A percentile compares a stretch with the other conserved stretches of the same genome.
These are phyloP conservation scores for Eilema caniola DNA, from an alignment of 2,888 invertebrate species.

Conservation along the genomic window DNA sequence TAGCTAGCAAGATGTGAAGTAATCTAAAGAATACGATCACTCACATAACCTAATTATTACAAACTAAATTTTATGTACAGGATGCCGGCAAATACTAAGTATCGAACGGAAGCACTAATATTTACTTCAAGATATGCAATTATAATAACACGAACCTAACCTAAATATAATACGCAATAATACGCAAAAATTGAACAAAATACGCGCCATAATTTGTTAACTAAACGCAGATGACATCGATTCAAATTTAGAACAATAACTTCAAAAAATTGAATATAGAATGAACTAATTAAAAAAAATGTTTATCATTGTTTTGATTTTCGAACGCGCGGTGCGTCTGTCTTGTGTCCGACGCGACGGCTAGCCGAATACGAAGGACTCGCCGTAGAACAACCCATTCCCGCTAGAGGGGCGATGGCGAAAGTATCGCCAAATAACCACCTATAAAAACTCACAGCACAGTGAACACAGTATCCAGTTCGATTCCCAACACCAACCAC, in stretches of 20 bases:
- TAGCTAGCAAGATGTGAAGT: neutral
- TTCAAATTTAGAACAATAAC: slow-evolving; percentile 16
- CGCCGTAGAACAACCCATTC: slow-evolving; percentile 61
- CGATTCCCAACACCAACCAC: slow-evolving; percentile 82
- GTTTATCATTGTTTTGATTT: slow-evolving; percentile 26
- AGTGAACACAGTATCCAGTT: slow-evolving; percentile 78
- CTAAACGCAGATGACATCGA: slow-evolving; percentile 9
- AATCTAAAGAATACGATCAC: slow-evolving; percentile 1
- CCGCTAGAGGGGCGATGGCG: slow-evolving; percentile 81
- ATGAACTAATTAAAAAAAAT: slow-evolving; percentile 7
- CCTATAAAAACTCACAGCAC: slow-evolving; percentile 84
- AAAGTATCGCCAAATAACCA: slow-evolving; percentile 85
- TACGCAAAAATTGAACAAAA: slow-evolving; percentile 15
- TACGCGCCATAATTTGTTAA: slow-evolving; percentile 19
- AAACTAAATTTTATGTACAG: slow-evolving; percentile 38
- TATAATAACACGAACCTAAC: slow-evolving; percentile 28
- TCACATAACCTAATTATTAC: neutral
- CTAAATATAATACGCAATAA: slow-evolving; percentile 17
- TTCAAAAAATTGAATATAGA: slow-evolving; percentile 3
- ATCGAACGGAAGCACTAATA: slow-evolving; percentile 48
- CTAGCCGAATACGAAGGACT: slow-evolving; percentile 80
- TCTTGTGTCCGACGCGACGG: slow-evolving; percentile 66
- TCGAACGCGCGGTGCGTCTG: slow-evolving; percentile 73
- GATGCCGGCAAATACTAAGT: slow-evolving; percentile 42
- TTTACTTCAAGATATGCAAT: slow-evolving; percentile 39